Evolutionary conservation across 92 coral and sea anemone genomes (phyloP), one percentile per base, ranked within the genome.

Genomic region (Heteractis magnifica): DNA sequence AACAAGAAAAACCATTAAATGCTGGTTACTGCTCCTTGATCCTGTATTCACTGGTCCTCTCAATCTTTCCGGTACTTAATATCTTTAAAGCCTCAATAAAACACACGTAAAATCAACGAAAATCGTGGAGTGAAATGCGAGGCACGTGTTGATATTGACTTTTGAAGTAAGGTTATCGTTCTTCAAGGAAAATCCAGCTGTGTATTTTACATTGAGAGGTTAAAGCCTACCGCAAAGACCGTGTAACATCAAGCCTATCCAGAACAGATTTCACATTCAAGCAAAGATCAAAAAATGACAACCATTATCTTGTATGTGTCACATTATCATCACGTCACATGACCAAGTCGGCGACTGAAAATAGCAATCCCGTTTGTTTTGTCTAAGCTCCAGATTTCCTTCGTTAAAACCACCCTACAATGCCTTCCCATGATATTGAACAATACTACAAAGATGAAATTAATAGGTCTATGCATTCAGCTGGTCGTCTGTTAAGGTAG

Each of bases 201-300:
- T 18, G 26, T 64, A 9, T 64, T 64, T 18, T 64, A 20, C n/a
- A 64, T 6, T n/a, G n/a, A 64, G 71, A 64, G 71, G 7, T 18
- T 64, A 64, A 64, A 64, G 71, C 71, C 71, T 23, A 64, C 71
- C 71, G 71, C 71, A 58, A 58, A 58, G 64, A 58, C 64, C 64
- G n/a, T 13, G 64, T 58, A 58, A 58, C 64, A 58, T 58, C 16
- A n/a, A 58, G 13, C 8, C 16, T n/a, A 9, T 58, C 4, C 5
- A 58, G 16, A 58, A 12, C 13, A n/a, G 64, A 58, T 58, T n/a
- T n/a, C 64, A 58, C 16, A 58, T 11, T 58, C 19, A 58, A n/a
- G 16, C 13, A 58, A 12, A 58, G 64, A 34, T 34, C 26, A 34
- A 34, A 34, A 13, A 58, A 58, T 58, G 64, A 58, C 64, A 58